These are phyloP conservation scores for Actinia equina DNA, from an alignment of 64 coral and sea anemone species.

Conservation along the genomic window DNA sequence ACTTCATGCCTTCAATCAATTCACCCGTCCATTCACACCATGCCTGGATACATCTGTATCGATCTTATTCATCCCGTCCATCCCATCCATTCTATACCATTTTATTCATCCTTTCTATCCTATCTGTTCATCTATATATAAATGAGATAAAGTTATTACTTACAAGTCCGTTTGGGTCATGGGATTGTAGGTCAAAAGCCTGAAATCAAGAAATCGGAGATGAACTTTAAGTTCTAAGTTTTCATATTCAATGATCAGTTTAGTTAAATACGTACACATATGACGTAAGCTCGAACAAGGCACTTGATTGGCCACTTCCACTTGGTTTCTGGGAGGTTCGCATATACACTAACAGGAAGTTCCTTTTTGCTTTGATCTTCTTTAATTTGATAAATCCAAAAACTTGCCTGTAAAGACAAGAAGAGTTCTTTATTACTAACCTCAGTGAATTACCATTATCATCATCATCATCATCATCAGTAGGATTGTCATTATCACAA, in stretches of 20 bases:
- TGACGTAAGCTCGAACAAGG: slow-evolving; percentile 38
- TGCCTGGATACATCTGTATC: no score
- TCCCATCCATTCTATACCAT: no score
- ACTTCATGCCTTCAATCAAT: no score
- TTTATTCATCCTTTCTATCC: no score
- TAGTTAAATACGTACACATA: slow-evolving; percentile 21
- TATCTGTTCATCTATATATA: no score
- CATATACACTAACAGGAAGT: neutral
- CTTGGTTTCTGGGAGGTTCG: neutral
- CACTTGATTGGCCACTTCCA: slow-evolving; percentile 29
- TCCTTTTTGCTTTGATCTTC: neutral
- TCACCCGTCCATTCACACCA: no score
- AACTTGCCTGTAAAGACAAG: neutral
- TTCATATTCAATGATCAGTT: neutral
- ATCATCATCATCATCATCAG: no score
- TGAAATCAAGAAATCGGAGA: neutral
- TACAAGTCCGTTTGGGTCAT: slow-evolving; percentile 58
- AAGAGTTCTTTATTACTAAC: no score
- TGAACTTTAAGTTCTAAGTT: neutral
- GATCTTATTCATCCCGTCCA: no score
- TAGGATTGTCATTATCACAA: no score
- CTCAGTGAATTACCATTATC: no score
- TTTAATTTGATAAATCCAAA: slow-evolving; percentile 2
- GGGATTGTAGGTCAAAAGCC: slow-evolving; percentile 53
- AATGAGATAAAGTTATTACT: neutral